Evolutionary conservation across 1,140 invertebrate genomes (phyloP).

Genomic region (Lasioglossum albipes): DNA sequence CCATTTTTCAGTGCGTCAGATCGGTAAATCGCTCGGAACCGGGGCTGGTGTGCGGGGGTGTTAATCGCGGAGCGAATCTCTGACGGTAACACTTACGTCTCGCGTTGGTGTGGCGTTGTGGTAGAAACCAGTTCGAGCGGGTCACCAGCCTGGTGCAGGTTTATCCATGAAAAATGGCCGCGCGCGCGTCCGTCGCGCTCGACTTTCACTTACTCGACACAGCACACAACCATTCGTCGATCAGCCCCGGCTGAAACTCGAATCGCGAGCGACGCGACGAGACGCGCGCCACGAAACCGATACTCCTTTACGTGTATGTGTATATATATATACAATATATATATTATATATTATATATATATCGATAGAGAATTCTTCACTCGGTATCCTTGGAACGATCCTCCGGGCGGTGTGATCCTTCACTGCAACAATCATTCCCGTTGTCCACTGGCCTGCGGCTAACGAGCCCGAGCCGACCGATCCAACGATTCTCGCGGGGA

Average conservation of each 20-base stretch:
- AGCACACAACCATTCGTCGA: constrained; percentile 64
- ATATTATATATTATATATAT: not conserved
- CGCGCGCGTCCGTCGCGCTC: constrained; percentile 50
- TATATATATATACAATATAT: not conserved
- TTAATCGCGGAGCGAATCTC: constrained; percentile 22
- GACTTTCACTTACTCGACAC: constrained; percentile 70
- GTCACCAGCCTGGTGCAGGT: constrained; percentile 55
- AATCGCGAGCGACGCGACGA: constrained; percentile 33
- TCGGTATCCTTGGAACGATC: constrained; percentile 8
- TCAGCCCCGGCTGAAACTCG: constrained; percentile 34
- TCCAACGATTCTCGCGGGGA: constrained; percentile 42
- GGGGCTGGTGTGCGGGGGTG: constrained; percentile 26
- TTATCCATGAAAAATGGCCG: constrained; percentile 66
- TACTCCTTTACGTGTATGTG: not conserved
- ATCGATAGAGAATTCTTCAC: not conserved
- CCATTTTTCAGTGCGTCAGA: not conserved
- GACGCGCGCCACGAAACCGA: constrained; percentile 46
- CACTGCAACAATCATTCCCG: constrained; percentile 49
- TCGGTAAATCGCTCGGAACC: constrained; percentile 24
- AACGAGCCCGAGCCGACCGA: not conserved
- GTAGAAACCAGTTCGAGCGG: constrained; percentile 54
- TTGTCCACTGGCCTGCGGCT: constrained; percentile 6
- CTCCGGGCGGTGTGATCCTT: constrained; percentile 23
- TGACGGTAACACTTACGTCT: constrained; percentile 51
- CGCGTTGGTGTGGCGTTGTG: constrained; percentile 36